phyloP scores from a whole-genome alignment of 2,113 vertebrate species.

The Recurvirostra avosetta region DNA sequence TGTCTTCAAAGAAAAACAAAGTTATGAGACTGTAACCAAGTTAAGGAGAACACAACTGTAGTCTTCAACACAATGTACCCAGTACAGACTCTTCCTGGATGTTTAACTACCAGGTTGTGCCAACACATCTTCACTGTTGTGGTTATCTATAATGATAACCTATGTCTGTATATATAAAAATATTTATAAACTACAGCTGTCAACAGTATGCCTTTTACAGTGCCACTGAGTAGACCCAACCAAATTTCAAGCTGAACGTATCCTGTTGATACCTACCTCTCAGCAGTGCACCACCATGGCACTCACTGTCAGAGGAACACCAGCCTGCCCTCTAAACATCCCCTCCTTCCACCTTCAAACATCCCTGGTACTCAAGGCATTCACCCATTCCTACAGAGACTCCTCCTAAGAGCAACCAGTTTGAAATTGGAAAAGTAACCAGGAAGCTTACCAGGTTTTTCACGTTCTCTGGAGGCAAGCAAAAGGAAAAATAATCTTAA shows the following conservation, averaged over 20 bases:
- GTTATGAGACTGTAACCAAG: not conserved
- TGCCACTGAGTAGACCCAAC: not conserved
- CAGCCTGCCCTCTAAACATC: not conserved
- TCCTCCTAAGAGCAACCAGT: not conserved
- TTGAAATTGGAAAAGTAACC: not conserved
- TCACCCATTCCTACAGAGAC: not conserved
- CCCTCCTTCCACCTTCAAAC: not conserved
- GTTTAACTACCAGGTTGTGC: not conserved
- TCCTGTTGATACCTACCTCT: too few relatives aligned
- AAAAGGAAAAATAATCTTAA: not conserved
- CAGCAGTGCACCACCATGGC: rapidly evolving
- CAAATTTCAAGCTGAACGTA: too few relatives aligned
- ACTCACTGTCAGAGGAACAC: not conserved
- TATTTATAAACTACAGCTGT: not conserved
- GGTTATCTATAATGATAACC: not conserved
- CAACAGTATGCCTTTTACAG: not conserved
- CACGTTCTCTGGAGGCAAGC: not conserved
- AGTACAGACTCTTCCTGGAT: not conserved
- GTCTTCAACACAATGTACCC: not conserved
- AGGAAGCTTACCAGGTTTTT: not conserved
- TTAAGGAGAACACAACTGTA: not conserved
- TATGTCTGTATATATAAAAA: not conserved
- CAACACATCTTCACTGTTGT: not conserved
- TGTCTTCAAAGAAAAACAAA: not conserved
- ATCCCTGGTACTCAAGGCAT: too few relatives aligned